Evolutionary conservation across 1,140 invertebrate genomes (phyloP), one percentile per base, ranked within the genome.

Genomic region (Thaumetopoea pityocampa): DNA sequence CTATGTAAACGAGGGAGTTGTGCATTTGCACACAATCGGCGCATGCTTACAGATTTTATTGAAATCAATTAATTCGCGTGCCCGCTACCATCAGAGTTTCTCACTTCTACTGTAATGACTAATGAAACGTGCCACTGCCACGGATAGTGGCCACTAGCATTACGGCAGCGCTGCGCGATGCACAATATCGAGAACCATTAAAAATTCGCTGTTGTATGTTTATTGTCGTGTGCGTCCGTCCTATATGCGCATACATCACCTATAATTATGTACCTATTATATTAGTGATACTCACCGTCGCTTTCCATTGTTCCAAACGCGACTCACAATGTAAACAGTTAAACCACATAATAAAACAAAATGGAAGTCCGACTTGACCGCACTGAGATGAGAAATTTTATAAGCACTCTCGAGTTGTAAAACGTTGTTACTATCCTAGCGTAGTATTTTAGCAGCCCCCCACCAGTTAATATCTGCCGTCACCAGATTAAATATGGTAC

Each of bases 381-480:
- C 64, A 58, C 60, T 49, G 69, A 81, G 67, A 78, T 76, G 74
- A 74, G 60, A 68, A 71, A 70, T 78, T 80, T 77, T 76, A 76
- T 71, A 62, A 66, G 60, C 72, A 59, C 57, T 71, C 68, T 67
- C 57, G 55, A 80, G 74, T 85, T 71, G 83, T 85, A 85, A 84
- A 85, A 84, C 76, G 76, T 77, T 78, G 78, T 82, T 83, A 85
- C 80, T 85, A 84, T 85, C 71, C 73, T 81, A 63, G 73, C 72
- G 79, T 85, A 85, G 83, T 85, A 85, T 85, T 85, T 84, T 69
- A 78, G 70, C 71, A 76, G 73, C 78, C 71, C 81, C 79, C 73
- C 79, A 72, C 77, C 81, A 71, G 60, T 68, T 57, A 77, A 83
- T 80, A 83, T 78, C 69, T 70, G 66, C 67, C 64, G 69, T 77